Base-by-base conservation (phyloP, 2,113 vertebrate genomes). In the Microtus ochrogaster region DNA sequence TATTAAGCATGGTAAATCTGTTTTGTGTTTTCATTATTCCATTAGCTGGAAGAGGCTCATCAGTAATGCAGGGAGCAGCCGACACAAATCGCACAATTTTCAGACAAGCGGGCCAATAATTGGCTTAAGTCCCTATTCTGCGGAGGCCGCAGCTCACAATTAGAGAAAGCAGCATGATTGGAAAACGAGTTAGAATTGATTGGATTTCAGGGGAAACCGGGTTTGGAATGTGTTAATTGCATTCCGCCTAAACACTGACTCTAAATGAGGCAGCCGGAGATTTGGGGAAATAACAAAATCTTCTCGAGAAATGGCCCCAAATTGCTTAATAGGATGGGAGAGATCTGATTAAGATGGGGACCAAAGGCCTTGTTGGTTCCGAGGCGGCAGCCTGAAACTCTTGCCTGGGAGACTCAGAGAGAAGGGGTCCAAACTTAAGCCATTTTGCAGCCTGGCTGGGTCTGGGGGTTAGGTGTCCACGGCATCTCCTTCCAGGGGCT, bases 181-280 rank as follows among this genome's bases (percentile, higher is more conserved):
- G 58, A 98, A 99, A 99, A 99, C 96, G 98, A 99, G 98, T 99
- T 99, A 99, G 98, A 99, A 99, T 99, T 99, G 98, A 99, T 99
- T 99, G 98, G 98, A 98, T 99, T 99, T 99, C 99, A 98, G 98
- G 98, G 98, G 93, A 98, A 99, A 99, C 98, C 98, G 99, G 98
- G 98, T 99, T 99, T 99, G 98, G 98, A 99, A 98, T 98, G 98
- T 97, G 98, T 96, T 99, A 99, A 99, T 99, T 98, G 97, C 98
- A 99, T 99, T 99, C 98, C 65, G 70, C 61, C 90, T 98, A 98
- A 98, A 98, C 98, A 98, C 98, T 97, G 96, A 98, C 98, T 96
- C 97, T 96, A 97, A 97, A 97, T 96, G 97, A 98, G 96, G 95
- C 98, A 98, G 98, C 97, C 96, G 82, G 98, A 98, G 99, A 98